phyloP scores from a whole-genome alignment of 2,888 invertebrate genomes.

The Amphipoea oculea region DNA sequence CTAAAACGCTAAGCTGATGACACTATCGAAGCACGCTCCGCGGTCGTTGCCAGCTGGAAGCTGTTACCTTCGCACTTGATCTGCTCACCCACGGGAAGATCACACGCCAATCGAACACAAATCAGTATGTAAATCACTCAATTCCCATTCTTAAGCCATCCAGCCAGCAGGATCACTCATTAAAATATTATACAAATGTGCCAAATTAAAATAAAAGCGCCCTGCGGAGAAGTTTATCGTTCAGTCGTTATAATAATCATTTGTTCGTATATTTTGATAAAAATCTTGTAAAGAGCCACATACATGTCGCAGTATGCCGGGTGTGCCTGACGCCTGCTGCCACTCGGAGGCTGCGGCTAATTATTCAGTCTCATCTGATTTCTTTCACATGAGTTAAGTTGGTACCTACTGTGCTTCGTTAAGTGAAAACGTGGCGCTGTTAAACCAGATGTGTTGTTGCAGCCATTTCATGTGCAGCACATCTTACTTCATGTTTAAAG shows the following conservation, averaged over 20 bases:
- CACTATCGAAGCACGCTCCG: neutral
- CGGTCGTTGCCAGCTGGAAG: conserved; percentile 27
- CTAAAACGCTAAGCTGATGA: conserved; percentile 2
- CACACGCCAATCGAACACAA: conserved; percentile 23
- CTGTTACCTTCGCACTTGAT: conserved; percentile 14
- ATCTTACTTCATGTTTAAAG: neutral
- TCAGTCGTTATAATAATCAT: conserved; percentile 52
- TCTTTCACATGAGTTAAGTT: conserved; percentile 30
- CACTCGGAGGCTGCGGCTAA: conserved; percentile 30
- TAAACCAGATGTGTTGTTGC: conserved; percentile 35
- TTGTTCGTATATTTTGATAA: conserved; percentile 52
- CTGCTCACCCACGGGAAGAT: conserved; percentile 41
- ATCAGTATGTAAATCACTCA: conserved; percentile 52
- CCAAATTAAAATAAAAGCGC: conserved; percentile 58
- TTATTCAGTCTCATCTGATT: conserved; percentile 36
- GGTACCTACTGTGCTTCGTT: conserved; percentile 31
- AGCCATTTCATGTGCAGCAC: neutral
- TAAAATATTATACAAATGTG: conserved; percentile 61
- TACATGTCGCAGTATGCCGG: conserved; percentile 26
- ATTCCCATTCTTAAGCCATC: conserved; percentile 47
- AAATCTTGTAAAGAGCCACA: conserved; percentile 37
- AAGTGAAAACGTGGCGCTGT: conserved; percentile 24
- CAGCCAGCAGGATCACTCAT: conserved; percentile 46
- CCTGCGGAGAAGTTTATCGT: conserved; percentile 62
- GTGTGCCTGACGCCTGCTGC: conserved; percentile 49